Evolutionary conservation across 2,888 invertebrate species (phyloP).

Genomic region (Nephrotoma guestfalica): DNA sequence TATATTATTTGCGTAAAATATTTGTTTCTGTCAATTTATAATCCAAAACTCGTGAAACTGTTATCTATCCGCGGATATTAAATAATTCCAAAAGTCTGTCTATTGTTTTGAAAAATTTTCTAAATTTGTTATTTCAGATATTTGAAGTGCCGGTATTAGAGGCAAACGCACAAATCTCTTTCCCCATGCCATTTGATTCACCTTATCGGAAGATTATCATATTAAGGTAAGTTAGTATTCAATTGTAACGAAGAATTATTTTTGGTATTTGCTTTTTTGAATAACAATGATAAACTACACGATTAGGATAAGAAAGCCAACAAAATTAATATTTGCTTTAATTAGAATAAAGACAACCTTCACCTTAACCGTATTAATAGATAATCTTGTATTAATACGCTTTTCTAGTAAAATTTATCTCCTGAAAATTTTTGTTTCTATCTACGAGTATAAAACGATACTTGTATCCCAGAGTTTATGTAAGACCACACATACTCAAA

Average conservation of each 20-base stretch:
- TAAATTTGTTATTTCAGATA: background rate
- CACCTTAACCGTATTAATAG: background rate
- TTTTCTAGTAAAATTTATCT: background rate
- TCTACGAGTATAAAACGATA: no score
- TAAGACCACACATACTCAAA: no score
- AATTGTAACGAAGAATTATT: background rate
- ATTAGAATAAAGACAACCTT: background rate
- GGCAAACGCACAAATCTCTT: constrained; percentile 35
- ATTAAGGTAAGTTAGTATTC: constrained; percentile 30
- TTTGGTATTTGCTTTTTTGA: background rate
- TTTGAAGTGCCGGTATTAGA: background rate
- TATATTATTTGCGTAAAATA: background rate
- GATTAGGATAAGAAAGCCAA: background rate
- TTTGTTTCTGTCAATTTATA: background rate
- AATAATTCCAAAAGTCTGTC: background rate
- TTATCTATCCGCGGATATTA: background rate
- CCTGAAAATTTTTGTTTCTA: no score
- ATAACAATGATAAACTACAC: no score
- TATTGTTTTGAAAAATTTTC: background rate
- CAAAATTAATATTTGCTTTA: background rate
- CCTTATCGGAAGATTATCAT: constrained; percentile 44
- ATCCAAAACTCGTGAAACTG: background rate
- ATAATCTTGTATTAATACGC: background rate
- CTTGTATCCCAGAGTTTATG: no score
- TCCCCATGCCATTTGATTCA: constrained; percentile 40